Base-by-base conservation (phyloP, 2,113 vertebrate genomes). In the Varanus komodoensis region DNA sequence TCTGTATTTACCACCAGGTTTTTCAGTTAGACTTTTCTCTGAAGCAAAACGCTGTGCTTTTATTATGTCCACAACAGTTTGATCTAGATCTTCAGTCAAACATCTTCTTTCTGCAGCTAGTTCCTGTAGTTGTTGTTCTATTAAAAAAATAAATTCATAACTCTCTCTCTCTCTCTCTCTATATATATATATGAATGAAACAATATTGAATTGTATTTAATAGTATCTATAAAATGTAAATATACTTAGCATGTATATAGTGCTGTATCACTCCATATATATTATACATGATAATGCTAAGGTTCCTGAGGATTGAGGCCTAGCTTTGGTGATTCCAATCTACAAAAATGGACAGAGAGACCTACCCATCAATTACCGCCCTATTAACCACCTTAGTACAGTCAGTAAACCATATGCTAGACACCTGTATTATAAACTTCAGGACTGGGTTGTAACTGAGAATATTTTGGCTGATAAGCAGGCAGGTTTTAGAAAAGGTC, bases 1-100 rank as follows among this genome's bases (percentile, higher is more conserved):
- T 54, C 32, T 34, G n/a, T 27, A 57, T 25, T 82, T 88, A 88
- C 87, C 87, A 82, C 32, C 87, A 82, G n/a, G 34, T 29, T 27
- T 50, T 25, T 14, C 50, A 71, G 6, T 25, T 82, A 8, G 21
- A 78, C 15, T 8, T 44, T 77, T 87, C 17, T 44, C 34, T 3
- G 73, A 48, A 34, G 23, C 67, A 38, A 15, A 21, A 27, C 7
- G 78, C 21, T 88, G 48, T 54, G 25, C 15, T 57, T 34, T 50
- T 81, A 69, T 32, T 52, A 88, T 88, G 11, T 73, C 67, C 8
- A 32, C 38, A 52, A 73, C 50, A 82, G 80, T 81, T 57, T 69
- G 8, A 11, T 82, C 50, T 73, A 88, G 50, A 23, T 88, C 78
- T 81, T 81, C 52, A 82, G 48, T 57, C 48, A 88, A 57, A 29